Base-by-base conservation (phyloP, 2,797 vertebrate species). In the Tadarida brasiliensis region DNA sequence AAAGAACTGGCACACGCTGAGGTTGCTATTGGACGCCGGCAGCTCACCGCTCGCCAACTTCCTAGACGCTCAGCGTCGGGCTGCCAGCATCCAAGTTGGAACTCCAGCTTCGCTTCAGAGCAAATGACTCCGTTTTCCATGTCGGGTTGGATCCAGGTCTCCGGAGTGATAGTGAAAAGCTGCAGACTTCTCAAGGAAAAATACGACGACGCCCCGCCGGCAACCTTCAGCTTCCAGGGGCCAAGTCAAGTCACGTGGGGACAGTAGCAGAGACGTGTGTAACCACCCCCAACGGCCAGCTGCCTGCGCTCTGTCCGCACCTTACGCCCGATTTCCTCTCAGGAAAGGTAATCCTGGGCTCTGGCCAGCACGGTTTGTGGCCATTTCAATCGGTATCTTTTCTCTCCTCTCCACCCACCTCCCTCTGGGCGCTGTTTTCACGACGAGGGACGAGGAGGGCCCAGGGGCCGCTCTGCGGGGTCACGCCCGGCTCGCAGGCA, bases 21-120 rank as follows among this genome's bases (percentile, higher is more conserved):
- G 71, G 96, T 97, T 98, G 97, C 98, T 98, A 57, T 89, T 98
- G 98, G 98, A 98, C 28, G 82, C 63, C 71, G 30, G 33, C 80
- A 67, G 61, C 14, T 0, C 14, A 2, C 0, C 1, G 33, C 95
- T 96, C 82, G 96, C 98, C 98, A 98, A 87, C 94, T 97, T 97
- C 97, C 97, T 94, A 87, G 96, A 96, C 15, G 92, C 98, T 74
- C 51, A 0, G 95, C 94, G 94, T 11, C 92, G 3, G 1, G 93
- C 15, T 97, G 98, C 98, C 98, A 97, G 98, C 95, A 92, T 94
- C 89, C 5, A 95, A 56, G 94, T 74, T 96, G 96, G 96, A 96
- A 77, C 94, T 94, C 97, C 94, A 81, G 94, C 90, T 94, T 65
- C 65, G 85, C 97, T 91, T 93, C 97, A 96, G 47, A 94, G 98